A percentile compares a stretch with the other conserved stretches of the same genome.
phyloP scores from a whole-genome alignment of 2,888 invertebrate genomes.

The Amphipoea oculea region DNA sequence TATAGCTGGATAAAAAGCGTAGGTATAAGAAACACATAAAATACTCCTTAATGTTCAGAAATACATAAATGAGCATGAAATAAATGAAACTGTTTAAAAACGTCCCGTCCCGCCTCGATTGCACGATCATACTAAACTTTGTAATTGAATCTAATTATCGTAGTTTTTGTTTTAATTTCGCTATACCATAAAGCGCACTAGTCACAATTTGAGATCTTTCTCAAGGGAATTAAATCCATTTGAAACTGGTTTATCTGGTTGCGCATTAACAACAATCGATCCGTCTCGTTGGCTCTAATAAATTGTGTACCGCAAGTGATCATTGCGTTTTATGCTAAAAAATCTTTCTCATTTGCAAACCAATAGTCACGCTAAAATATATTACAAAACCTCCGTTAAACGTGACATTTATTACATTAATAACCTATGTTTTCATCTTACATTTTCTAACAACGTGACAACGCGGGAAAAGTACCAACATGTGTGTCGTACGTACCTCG shows the following conservation, averaged over 20 bases:
- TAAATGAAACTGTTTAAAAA: constrained; percentile 48
- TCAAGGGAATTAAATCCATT: constrained; percentile 70
- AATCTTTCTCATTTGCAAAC: constrained; percentile 45
- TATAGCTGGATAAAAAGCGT: constrained; percentile 24
- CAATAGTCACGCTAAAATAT: constrained; percentile 35
- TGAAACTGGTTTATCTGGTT: constrained; percentile 77
- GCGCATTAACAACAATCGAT: constrained; percentile 69
- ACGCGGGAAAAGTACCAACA: constrained; percentile 50
- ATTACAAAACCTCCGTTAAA: constrained; percentile 41
- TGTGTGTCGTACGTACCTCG: constrained; percentile 48
- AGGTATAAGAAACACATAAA: constrained; percentile 16
- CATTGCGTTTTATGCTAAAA: constrained; percentile 41
- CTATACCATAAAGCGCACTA: constrained; percentile 61
- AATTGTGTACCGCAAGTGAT: constrained; percentile 48
- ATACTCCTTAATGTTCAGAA: constrained; percentile 19
- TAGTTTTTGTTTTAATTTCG: constrained; percentile 51
- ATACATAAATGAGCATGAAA: constrained; percentile 43
- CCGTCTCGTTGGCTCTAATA: constrained; percentile 60
- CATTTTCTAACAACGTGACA: constrained; percentile 59
- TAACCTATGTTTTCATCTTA: constrained; percentile 57
- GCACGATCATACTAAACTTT: constrained; percentile 34
- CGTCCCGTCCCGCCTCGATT: constrained; percentile 16
- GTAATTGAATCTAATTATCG: constrained; percentile 27
- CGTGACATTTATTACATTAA: constrained; percentile 60
- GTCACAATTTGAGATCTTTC: constrained; percentile 69